Base-by-base conservation (phyloP, 2,888 invertebrate genomes). In the Machimus atricapillus region DNA sequence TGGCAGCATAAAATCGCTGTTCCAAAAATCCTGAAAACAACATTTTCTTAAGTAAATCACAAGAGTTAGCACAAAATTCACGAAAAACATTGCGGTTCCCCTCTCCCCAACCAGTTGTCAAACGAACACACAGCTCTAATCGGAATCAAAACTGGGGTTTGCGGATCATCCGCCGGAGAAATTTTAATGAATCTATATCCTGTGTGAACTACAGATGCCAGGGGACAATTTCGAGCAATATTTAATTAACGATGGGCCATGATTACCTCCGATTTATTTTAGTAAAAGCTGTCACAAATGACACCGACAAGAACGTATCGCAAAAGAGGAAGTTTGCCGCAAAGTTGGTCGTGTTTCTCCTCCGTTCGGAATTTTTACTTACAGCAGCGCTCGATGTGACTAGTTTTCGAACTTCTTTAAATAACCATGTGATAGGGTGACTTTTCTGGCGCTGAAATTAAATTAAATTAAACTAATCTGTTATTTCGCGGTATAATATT, bases 221-320 rank as follows among this genome's bases (percentile, higher is more conserved):
- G 34, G 37, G 40, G 8, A 37, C 27, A 40, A 43, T 52, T 79
- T 79, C 16, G 27, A 7, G 46, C 16, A 79, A 83, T 8, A 73
- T 83, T 81, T 52, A 52, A 81, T 34, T 37, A 83, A 58, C 27
- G 43, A 74, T 74, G 46, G 46, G 31, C 43, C 27, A 31, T 43
- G 92, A 92, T 92, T 92, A 92, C 92, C 92, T 92, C 90, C 90
- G 92, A 92, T 92, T 92, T 92, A 90, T 90, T 91, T 91, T 91
- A 90, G 90, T 91, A 90, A 91, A 91, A 90, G 91, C 90, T 90
- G 91, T 91, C 89, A 92, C 91, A 91, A 91, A 91, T 90, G 90
- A 91, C 92, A 91, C 92, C 91, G 91, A 91, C 91, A 90, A 91
- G 91, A 91, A 92, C 92, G 91, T 91, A 91, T 91, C 90, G 90